Evolutionary conservation across 2,113 vertebrate species (phyloP).

Genomic region (Penelope pileata): DNA sequence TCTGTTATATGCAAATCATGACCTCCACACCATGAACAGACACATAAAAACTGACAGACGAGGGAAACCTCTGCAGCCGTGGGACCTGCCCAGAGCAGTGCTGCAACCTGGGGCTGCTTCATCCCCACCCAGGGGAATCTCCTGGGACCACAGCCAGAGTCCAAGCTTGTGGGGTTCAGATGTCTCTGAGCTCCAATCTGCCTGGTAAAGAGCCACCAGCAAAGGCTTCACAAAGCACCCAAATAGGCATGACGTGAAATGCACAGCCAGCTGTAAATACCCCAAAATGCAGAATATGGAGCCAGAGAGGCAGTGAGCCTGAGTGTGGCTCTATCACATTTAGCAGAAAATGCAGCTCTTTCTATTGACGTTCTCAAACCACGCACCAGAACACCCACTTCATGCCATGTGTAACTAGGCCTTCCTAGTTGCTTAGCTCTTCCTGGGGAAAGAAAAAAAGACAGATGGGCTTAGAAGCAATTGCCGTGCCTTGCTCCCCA

Average conservation of each 20-base stretch:
- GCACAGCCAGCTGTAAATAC: background rate
- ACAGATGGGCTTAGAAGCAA: background rate
- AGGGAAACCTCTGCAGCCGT: background rate
- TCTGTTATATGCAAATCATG: conserved; percentile 5
- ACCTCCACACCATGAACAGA: conserved; percentile 45
- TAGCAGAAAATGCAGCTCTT: background rate
- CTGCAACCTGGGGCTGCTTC: background rate
- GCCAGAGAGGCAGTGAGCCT: background rate
- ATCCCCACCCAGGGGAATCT: background rate
- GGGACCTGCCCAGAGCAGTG: background rate
- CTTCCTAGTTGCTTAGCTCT: background rate
- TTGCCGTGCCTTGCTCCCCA: background rate
- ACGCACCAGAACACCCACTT: background rate
- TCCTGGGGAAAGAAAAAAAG: background rate
- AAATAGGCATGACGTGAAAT: background rate
- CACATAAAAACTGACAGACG: background rate
- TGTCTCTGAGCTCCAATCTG: background rate
- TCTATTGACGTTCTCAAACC: background rate
- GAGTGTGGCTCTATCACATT: background rate
- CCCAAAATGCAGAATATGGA: background rate
- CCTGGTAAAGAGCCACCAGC: background rate
- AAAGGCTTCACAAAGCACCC: background rate
- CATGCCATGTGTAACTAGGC: background rate
- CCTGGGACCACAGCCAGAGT: fast-evolving
- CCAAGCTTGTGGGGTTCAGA: background rate